Percentiles rank a stretch among this genome's conserved stretches.
Evolutionary conservation across 2,113 vertebrate genomes (phyloP).

Genomic region (Cyprinus carpio): DNA sequence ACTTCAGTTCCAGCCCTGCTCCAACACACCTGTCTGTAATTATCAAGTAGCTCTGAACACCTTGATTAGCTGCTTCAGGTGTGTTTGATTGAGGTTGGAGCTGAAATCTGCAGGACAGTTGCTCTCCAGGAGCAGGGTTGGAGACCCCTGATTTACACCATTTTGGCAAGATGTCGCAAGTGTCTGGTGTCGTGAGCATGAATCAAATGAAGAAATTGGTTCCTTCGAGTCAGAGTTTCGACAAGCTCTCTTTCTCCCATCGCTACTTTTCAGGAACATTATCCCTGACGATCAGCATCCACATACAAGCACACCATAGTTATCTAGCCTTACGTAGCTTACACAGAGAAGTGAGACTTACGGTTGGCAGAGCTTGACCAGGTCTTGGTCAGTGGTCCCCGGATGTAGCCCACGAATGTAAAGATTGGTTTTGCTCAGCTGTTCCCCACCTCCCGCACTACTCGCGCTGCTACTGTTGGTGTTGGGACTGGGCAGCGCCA

Average conservation of each 20-base stretch:
- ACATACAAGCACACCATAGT: not conserved
- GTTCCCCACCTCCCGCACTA: constrained; percentile 86
- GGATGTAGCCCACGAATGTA: constrained; percentile 97
- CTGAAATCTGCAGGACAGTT: no score
- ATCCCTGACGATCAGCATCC: not conserved
- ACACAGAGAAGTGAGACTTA: constrained; percentile 73
- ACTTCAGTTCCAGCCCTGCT: no score
- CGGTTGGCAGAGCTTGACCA: constrained; percentile 97
- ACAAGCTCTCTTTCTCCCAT: not conserved
- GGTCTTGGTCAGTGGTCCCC: constrained; percentile 95
- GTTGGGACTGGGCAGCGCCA: constrained; percentile 97
- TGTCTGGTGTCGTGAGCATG: not conserved
- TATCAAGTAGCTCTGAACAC: no score
- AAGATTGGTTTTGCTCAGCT: constrained; percentile 86
- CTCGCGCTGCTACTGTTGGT: constrained; percentile 82
- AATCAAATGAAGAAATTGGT: not conserved
- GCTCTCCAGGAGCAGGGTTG: no score
- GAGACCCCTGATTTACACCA: no score
- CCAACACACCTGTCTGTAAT: no score
- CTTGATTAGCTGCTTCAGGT: no score
- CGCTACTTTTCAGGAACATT: not conserved
- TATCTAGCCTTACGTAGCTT: not conserved
- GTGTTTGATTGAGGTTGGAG: no score
- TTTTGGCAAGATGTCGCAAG: not conserved
- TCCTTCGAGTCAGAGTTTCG: not conserved